These are phyloP conservation scores for Coptodon rendalli DNA, from an alignment of 2,113 vertebrate genomes.

Conservation along the genomic window DNA sequence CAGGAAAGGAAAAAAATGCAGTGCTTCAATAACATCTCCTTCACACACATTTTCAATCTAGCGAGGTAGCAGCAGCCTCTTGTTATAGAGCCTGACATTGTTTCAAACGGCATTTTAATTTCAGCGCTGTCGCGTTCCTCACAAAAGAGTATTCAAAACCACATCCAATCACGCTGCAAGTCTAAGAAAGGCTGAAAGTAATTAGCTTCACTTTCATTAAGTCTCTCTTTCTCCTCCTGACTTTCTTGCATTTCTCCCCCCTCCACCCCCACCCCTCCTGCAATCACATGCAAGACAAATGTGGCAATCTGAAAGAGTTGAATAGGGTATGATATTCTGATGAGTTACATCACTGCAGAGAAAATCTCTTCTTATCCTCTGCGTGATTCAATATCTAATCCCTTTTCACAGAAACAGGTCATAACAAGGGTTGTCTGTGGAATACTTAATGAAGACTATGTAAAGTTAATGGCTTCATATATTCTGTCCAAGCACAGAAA, in stretches of 20 bases:
- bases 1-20: not conserved
- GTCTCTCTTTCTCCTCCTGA: not conserved
- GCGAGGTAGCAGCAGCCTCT: not conserved
- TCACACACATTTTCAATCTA: not conserved
- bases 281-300: slow-evolving; percentile 61
- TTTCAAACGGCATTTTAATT: slow-evolving; percentile 32
- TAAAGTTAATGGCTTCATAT: not conserved
- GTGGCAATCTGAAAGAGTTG: slow-evolving; percentile 31
- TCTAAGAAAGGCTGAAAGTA: slow-evolving; percentile 23
- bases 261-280: not conserved
- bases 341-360: slow-evolving; percentile 48
- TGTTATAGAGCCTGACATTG: slow-evolving; percentile 3
- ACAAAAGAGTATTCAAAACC: slow-evolving; percentile 39
- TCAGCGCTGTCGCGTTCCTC: slow-evolving; percentile 10
- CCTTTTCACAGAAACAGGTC: slow-evolving; percentile 29
- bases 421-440: slow-evolving; percentile 9
- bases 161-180: slow-evolving; percentile 28
- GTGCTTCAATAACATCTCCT: not conserved
- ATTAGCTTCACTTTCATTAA: slow-evolving; percentile 56
- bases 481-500: not conserved
- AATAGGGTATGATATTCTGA: slow-evolving; percentile 44
- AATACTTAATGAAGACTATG: slow-evolving; percentile 15
- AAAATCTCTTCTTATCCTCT: slow-evolving; percentile 45
- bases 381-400: slow-evolving; percentile 53
- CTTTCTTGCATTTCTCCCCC: not conserved